Evolutionary conservation across 2,113 vertebrate species (phyloP), one percentile per base, ranked within the genome.

Genomic region (Mellivora capensis): DNA sequence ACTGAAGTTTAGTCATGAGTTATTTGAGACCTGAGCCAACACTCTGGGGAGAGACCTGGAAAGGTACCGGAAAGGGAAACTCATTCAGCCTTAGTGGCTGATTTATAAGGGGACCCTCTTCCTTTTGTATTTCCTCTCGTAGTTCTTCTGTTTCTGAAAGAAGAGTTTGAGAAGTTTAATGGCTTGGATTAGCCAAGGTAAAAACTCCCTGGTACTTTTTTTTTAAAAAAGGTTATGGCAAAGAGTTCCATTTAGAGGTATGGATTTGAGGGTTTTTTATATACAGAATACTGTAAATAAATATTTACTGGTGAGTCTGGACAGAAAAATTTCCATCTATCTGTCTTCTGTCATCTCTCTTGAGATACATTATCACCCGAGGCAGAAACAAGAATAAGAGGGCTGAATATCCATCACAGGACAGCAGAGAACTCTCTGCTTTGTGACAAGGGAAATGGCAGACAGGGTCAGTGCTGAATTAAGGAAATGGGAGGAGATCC

Each of bases 161-260:
- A 91, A 79, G 86, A 97, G 37, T 94, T 96, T 69, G 83, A 61
- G 39, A 92, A 82, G 13, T 91, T 93, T 91, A 64, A 86, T 39
- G 83, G 42, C 61, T 89, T 93, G 25, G 25, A 6, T 61, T 71
- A 90, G 44, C 14, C 20, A 39, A 31, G 29, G n/a, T 91, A 90
- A 57, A 85, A 11, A 52, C 47, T 57, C 17, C 69, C 13, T 69
- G 20, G 34, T 14, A 37, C 52, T 90, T 71, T 57, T 85, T 27
- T 82, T 34, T 80, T n/a, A n/a, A n/a, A n/a, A 5, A 39, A 81
- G 57, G 15, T 93, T 61, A 61, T 87, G 34, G 31, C 31, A 91
- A 52, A 94, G 37, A 71, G 29, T 85, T 57, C 77, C 25, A 93
- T 64, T 92, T 79, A 62, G 57, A 91, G 72, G 86, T 71, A 39